These are phyloP conservation scores for Andrena camellia DNA, from an alignment of 2,888 invertebrate species.

Conservation along the genomic window DNA sequence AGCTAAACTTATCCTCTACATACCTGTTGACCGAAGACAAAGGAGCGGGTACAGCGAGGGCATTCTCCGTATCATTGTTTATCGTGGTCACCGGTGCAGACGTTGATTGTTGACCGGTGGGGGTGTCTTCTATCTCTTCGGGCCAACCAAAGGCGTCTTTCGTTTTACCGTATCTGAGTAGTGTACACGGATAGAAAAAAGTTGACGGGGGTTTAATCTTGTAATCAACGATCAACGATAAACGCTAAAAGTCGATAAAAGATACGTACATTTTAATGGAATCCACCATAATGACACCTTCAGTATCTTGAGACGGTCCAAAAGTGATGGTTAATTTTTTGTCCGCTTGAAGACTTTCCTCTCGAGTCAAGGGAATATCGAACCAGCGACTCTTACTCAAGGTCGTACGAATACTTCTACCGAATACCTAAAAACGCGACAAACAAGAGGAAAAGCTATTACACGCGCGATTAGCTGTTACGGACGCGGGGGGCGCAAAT, in stretches of 20 bases:
- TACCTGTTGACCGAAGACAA: constrained; percentile 88
- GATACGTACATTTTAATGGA: constrained; percentile 91
- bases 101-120: constrained; percentile 82
- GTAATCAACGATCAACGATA: too few relatives aligned
- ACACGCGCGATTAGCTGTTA: too few relatives aligned
- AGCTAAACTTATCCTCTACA: constrained; percentile 32
- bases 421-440: constrained; percentile 87
- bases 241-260: not conserved
- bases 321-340: constrained; percentile 94
- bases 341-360: constrained; percentile 96
- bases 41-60: constrained; percentile 84
- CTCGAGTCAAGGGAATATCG: constrained; percentile 96
- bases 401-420: constrained; percentile 90
- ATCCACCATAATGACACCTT: constrained; percentile 96
- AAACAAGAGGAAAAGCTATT: constrained; percentile 52
- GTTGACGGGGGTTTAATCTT: not conserved
- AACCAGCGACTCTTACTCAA: constrained; percentile 95
- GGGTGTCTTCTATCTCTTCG: constrained; percentile 94
- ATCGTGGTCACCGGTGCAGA: constrained; percentile 80
- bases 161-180: constrained; percentile 93
- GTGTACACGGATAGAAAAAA: constrained; percentile 12
- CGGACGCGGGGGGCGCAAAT: not conserved
- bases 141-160: constrained; percentile 99
- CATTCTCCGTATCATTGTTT: constrained; percentile 84
- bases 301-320: constrained; percentile 94